These are phyloP conservation scores for Strigamia crassipes DNA, from an alignment of 2,888 invertebrate species.

Conservation along the genomic window DNA sequence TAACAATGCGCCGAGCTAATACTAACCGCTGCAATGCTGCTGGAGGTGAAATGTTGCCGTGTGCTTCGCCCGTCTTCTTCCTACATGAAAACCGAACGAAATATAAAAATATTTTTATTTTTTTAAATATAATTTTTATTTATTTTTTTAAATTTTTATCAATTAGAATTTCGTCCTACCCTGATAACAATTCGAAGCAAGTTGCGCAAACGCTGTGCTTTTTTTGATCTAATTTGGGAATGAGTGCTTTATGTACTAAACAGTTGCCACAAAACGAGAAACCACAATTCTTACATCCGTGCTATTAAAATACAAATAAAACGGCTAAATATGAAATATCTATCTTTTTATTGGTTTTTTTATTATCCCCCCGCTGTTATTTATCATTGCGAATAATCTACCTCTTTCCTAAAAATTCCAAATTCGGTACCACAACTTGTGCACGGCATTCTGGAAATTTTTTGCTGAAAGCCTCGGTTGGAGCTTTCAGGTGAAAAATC, in stretches of 20 bases:
- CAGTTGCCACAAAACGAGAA: slow-evolving; percentile 83
- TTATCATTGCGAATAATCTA: background rate
- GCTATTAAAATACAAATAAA: slow-evolving; percentile 63
- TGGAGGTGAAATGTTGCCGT: background rate
- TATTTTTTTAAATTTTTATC: background rate
- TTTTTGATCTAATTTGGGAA: slow-evolving; percentile 66
- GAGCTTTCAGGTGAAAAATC: slow-evolving; percentile 15
- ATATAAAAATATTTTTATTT: too few relatives aligned
- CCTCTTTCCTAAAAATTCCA: slow-evolving; percentile 44
- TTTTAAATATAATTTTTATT: too few relatives aligned
- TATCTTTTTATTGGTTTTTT: background rate
- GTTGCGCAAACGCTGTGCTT: slow-evolving; percentile 71
- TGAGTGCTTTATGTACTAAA: slow-evolving; percentile 70
- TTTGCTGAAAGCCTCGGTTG: background rate
- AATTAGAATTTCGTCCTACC: slow-evolving; percentile 59
- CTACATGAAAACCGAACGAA: background rate
- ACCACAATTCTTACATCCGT: slow-evolving; percentile 81
- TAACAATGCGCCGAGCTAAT: background rate
- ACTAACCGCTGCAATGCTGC: slow-evolving; percentile 7
- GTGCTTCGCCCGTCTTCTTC: background rate
- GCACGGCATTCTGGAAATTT: slow-evolving; percentile 6
- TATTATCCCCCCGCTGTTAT: too few relatives aligned
- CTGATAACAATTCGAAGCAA: slow-evolving; percentile 63
- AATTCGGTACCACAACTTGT: slow-evolving; percentile 37
- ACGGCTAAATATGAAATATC: background rate